phyloP scores from a whole-genome alignment of 2,888 invertebrate genomes.

The Drosophila tripunctata region DNA sequence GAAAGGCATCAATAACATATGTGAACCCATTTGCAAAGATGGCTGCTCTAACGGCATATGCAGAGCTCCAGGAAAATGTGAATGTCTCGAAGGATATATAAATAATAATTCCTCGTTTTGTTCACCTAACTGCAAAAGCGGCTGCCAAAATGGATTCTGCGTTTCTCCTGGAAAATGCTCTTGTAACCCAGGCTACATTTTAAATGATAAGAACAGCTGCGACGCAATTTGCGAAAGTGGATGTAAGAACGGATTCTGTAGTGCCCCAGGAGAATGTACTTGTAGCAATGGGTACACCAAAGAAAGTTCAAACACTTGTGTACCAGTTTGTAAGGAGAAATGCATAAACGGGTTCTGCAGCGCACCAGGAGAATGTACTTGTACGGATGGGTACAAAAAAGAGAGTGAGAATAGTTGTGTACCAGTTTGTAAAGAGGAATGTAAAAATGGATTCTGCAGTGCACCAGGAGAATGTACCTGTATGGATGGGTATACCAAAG shows the following conservation, averaged over 20 bases:
- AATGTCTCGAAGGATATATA: conserved; percentile 86
- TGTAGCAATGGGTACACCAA: not conserved
- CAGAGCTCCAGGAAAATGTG: conserved; percentile 88
- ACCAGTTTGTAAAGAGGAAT: not conserved
- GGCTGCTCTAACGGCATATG: conserved; percentile 85
- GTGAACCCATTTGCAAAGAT: conserved; percentile 57
- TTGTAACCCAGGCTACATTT: not conserved
- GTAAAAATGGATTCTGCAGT: not conserved
- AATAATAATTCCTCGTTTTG: not conserved
- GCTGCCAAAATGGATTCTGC: conserved; percentile 12
- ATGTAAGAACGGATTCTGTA: not conserved
- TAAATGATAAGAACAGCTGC: not conserved
- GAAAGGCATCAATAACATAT: conserved; percentile 31
- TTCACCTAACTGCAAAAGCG: conserved; percentile 77
- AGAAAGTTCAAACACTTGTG: not conserved
- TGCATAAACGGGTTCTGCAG: no score
- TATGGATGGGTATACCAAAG: not conserved
- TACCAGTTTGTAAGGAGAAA: not conserved
- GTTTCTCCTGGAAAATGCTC: not conserved
- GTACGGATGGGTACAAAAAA: not conserved
- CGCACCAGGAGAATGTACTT: not conserved
- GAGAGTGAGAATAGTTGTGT: not conserved
- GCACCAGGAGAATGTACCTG: not conserved
- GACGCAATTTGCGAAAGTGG: not conserved
- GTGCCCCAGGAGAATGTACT: not conserved